These are phyloP conservation scores for Desmophyllum pertusum DNA, from an alignment of 92 coral and sea anemone genomes.

Conservation along the genomic window DNA sequence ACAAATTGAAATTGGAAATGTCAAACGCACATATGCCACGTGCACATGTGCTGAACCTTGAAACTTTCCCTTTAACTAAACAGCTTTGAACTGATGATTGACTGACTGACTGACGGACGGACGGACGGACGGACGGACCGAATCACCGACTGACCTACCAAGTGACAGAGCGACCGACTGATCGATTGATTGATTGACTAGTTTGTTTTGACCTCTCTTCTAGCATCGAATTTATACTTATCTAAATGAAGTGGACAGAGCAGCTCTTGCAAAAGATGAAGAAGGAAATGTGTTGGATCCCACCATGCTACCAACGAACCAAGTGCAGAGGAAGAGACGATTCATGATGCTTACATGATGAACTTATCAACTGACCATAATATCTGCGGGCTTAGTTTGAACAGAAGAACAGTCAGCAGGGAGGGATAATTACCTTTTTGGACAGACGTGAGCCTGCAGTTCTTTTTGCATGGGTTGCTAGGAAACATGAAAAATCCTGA, in stretches of 20 bases:
- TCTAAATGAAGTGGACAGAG: constrained; percentile 45
- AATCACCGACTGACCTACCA: too few species aligned
- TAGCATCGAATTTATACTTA: constrained; percentile 35
- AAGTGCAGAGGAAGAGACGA: background rate
- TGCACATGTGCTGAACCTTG: too few species aligned
- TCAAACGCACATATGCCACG: too few species aligned
- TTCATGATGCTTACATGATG: background rate
- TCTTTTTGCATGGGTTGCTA: background rate
- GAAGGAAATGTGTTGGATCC: constrained; percentile 32
- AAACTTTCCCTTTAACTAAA: too few species aligned
- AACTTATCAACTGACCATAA: background rate
- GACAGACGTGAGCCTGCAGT: background rate
- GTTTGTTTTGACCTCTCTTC: background rate
- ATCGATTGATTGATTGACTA: background rate
- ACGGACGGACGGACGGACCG: too few species aligned
- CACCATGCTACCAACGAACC: background rate
- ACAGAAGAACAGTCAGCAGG: background rate
- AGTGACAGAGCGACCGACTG: too few species aligned
- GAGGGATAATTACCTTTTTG: background rate
- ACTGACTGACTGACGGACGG: too few species aligned
- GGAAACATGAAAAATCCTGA: background rate
- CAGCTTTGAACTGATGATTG: too few species aligned
- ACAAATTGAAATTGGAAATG: too few species aligned
- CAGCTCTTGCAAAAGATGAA: constrained; percentile 19
- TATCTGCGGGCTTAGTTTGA: constrained; percentile 1